Conservation (phyloP, 2,113 vertebrate species). For the Laticauda colubrina region DNA sequence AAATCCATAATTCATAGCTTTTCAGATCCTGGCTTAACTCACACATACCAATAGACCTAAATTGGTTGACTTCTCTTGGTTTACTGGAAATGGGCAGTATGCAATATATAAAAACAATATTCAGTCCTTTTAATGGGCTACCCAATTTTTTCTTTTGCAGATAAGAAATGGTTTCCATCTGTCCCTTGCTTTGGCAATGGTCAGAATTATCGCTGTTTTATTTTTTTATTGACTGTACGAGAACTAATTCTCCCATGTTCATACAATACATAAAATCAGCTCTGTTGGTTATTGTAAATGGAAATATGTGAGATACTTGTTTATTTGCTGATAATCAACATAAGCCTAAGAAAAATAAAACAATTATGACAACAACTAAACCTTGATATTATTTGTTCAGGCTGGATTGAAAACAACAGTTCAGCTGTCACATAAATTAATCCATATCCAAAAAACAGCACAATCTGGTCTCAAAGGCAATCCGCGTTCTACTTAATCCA, state of each 20-base stretch:
- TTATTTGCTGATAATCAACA: background rate
- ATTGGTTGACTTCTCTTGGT: background rate
- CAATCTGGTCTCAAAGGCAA: background rate
- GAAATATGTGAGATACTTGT: background rate
- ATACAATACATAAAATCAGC: background rate
- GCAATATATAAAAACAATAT: background rate
- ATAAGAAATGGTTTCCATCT: background rate
- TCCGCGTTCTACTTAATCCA: background rate
- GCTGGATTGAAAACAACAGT: background rate
- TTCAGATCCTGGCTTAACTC: background rate
- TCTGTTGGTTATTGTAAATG: background rate
- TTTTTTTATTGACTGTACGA: background rate
- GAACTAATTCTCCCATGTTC: background rate
- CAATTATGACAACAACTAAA: background rate
- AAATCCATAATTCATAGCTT: background rate
- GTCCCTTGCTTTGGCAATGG: background rate
- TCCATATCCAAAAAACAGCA: background rate
- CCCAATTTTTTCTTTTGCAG: background rate
- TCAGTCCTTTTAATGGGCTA: background rate
- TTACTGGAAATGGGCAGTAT: background rate
- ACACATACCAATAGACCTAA: background rate
- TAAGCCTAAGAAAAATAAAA: background rate
- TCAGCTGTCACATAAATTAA: background rate
- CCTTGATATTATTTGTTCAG: background rate
- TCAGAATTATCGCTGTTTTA: background rate